Evolutionary conservation across 2,888 invertebrate species (phyloP), one percentile per base, ranked within the genome.

Genomic region (Sesia bembeciformis): DNA sequence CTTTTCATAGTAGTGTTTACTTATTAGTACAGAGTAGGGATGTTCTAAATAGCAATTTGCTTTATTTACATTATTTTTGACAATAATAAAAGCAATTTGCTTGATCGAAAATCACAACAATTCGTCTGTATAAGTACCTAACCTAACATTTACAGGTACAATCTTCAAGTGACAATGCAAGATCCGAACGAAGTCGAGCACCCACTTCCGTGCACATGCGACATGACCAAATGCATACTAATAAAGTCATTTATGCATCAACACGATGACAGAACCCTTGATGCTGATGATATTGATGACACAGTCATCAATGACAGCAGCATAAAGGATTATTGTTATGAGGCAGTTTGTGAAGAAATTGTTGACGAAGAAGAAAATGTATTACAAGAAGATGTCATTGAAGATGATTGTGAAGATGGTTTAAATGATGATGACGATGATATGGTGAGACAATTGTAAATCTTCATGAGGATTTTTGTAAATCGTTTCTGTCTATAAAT

Each of bases 201-300:
- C 74, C 94, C 96, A 0, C 81, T 94, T 40, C 96, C 95, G 5
- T 97, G 96, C 68, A 70, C 88, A 6, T 96, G 97, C 74, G 89
- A 93, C 67, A 90, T 93, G 90, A 94, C 95, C 0, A 95, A 93
- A 70, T 96, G 96, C 72, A 94, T 95, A 67, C 84, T 96, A 7
- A 91, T 93, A 4, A 93, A 92, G 64, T 88, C 91, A 40, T 91
- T 92, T 67, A 84, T 94, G 65, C 78, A 88, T 41, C 86, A 91
- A 63, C 90, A 91, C 57, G 68, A 78, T 3, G 75, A 76, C 53
- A 63, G 66, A 53, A 62, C 63, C 0, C 49, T 63, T 3, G 58
- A 58, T 39, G 53, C 58, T 23, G 58, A 57, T 4, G 59, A 56
- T n/a, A 39, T 50, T 5, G 59, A 52, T 4, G 41, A 39, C 23